Base-by-base conservation (phyloP, 2,888 invertebrate genomes). In the Tineola bisselliella region DNA sequence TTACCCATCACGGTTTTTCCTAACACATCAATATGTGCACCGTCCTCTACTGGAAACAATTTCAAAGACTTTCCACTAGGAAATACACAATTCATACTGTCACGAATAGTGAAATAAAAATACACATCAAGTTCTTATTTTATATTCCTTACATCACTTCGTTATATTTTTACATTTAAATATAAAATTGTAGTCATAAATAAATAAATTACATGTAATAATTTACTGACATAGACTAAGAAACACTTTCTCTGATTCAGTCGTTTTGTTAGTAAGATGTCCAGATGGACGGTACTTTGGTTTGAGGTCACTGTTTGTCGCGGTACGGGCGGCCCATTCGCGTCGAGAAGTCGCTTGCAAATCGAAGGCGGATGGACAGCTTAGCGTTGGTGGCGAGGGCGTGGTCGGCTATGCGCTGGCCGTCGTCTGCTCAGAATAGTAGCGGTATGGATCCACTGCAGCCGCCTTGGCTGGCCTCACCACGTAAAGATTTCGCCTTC, bases 401-500 rank as follows among this genome's bases (percentile, higher is more conserved):
- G 62, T 44, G 62, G 61, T 60, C 33, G 56, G n/a, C 59, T 65
- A 54, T 18, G 67, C 62, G 48, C 65, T 61, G 17, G 65, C 61
- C 60, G 77, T 76, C 67, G 76, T 76, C 73, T 78, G 75, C 74
- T 89, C 89, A 67, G 88, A 88, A 73, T 89, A 88, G 74, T 88
- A 89, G 68, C 84, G 87, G 77, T 90, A 90, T 62, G 90, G 90
- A 75, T 90, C 90, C 73, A 87, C 78, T 67, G 86, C 77, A 68
- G 75, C 82, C 67, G 80, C 73, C 72, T 88, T 88, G 64, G 88
- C 84, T 69, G 90, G 90, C 72, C 90, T 87, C 77, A 90, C 88
- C 74, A 90, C 88, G 77, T 89, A 90, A 63, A 88, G 83, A 77
- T 88, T 89, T 73, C 90, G 89, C 80, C 90, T 90, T 84, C 79